phyloP scores from a whole-genome alignment of 1,140 invertebrate genomes.

The Chrysoperla carnea region DNA sequence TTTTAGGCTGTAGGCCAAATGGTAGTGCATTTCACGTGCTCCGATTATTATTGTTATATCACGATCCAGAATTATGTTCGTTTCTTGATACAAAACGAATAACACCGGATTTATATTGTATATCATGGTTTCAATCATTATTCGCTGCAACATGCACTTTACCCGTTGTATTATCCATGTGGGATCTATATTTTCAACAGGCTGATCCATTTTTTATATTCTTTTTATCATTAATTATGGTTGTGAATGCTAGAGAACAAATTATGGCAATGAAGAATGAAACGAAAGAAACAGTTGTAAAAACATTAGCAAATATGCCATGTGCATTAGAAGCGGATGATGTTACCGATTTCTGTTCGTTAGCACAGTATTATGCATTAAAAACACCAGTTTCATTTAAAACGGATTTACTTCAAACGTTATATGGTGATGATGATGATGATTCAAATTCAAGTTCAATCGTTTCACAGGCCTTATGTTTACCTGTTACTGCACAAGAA shows the following conservation, averaged over 20 bases:
- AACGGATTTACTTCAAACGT: slow-evolving; percentile 40
- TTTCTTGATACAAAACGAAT: slow-evolving; percentile 93
- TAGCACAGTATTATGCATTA: slow-evolving; percentile 84
- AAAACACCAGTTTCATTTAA: slow-evolving; percentile 88
- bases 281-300: slow-evolving; percentile 51
- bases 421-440: slow-evolving; percentile 23
- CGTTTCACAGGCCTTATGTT: slow-evolving; percentile 79
- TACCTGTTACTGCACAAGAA: slow-evolving; percentile 81
- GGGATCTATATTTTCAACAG: slow-evolving; percentile 96
- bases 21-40: slow-evolving; percentile 58
- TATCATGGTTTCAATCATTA: slow-evolving; percentile 78
- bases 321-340: slow-evolving; percentile 78
- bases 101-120: slow-evolving; percentile 79
- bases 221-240: slow-evolving; percentile 86
- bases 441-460: slow-evolving; percentile 20
- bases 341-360: slow-evolving; percentile 90
- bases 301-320: slow-evolving; percentile 60
- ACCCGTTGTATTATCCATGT: slow-evolving; percentile 77
- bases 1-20: slow-evolving; percentile 32
- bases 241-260: slow-evolving; percentile 89
- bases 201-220: slow-evolving; percentile 93
- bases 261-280: slow-evolving; percentile 64
- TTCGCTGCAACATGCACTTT: slow-evolving; percentile 78
- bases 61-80: slow-evolving; percentile 93
- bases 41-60: slow-evolving; percentile 81